Base-by-base conservation (phyloP, 2,888 invertebrate genomes). In the Iphiclides podalirius region DNA sequence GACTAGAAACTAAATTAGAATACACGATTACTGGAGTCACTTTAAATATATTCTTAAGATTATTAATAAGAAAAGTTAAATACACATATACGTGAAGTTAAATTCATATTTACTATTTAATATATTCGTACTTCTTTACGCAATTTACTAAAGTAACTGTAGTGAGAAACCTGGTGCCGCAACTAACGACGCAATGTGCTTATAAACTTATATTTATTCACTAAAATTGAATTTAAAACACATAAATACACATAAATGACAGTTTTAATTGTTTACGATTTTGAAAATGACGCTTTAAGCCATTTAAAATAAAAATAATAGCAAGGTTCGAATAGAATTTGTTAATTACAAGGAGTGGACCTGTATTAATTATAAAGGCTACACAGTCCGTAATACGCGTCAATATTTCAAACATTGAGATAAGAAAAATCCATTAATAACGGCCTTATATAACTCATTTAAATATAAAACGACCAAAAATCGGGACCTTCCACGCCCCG, bases 1-100 rank as follows among this genome's bases (percentile, higher is more conserved):
- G 74, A 75, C 76, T 62, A 67, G 74, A 70, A 72, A 77, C 78
- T 71, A 79, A 85, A 80, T 86, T 83, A 82, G 79, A 83, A 78
- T 81, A 79, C 51, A 54, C 41, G 47, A 70, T 78, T 77, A 72
- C 75, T 67, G 63, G 75, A 74, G 78, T 66, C 59, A 54, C 61
- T 77, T 76, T 66, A 66, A 75, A 71, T 70, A 79, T 74, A 71
- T 67, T 70, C 68, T 78, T 70, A 74, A 70, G 69, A 60, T 56
- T 61, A 72, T 70, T 61, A 45, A 31, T 31, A 31, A 52, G 45
- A 53, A 53, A 42, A 52, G 50, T 50, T 31, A 46, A 39, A 54
- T 58, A 63, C 64, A 62, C n/a, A 63, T 26, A 49, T 36, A 53
- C 45, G 49, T 14, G 17, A 26, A 11, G 20, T 13, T 15, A 36